Conservation (phyloP, 2,113 vertebrate species). For the Notothenia coriiceps region DNA sequence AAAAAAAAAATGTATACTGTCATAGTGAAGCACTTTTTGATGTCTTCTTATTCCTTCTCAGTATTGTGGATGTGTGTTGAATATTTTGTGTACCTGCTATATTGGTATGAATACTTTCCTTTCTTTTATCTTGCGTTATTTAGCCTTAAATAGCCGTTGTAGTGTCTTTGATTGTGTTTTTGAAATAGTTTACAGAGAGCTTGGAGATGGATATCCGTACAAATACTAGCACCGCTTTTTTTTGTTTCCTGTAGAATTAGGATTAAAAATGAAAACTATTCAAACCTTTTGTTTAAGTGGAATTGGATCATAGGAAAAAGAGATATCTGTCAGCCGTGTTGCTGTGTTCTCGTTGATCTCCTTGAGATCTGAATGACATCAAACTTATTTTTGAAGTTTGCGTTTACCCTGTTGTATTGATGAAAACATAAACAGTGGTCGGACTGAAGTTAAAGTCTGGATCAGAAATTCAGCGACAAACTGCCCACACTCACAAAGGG, state of each 20-base stretch:
- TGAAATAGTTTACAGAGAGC: conserved; percentile 76
- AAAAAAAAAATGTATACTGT: conserved; percentile 54
- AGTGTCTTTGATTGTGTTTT: conserved; percentile 67
- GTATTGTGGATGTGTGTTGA: conserved; percentile 75
- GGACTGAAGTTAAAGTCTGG: conserved; percentile 41
- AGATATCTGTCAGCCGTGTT: conserved; percentile 77
- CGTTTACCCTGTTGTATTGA: conserved; percentile 77
- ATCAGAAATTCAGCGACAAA: conserved; percentile 56
- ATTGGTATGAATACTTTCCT: conserved; percentile 71
- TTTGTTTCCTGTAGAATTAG: conserved; percentile 42
- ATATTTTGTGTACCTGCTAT: conserved; percentile 71
- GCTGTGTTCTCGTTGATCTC: conserved; percentile 81
- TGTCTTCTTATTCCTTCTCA: conserved; percentile 72
- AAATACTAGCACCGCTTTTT: conserved; percentile 51
- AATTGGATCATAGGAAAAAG: conserved; percentile 64
- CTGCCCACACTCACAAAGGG: conserved; percentile 37
- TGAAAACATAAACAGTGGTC: conserved; percentile 12
- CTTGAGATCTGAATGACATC: conserved; percentile 82
- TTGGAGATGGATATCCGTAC: conserved; percentile 74
- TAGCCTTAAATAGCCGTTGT: conserved; percentile 78
- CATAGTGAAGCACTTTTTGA: conserved; percentile 81
- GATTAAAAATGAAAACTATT: conserved; percentile 14
- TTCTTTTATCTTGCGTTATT: conserved; percentile 67
- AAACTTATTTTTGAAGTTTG: conserved; percentile 85
- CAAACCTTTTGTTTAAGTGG: conserved; percentile 41